These are phyloP conservation scores for Osmerus mordax DNA, from an alignment of 2,113 vertebrate species.

Conservation along the genomic window DNA sequence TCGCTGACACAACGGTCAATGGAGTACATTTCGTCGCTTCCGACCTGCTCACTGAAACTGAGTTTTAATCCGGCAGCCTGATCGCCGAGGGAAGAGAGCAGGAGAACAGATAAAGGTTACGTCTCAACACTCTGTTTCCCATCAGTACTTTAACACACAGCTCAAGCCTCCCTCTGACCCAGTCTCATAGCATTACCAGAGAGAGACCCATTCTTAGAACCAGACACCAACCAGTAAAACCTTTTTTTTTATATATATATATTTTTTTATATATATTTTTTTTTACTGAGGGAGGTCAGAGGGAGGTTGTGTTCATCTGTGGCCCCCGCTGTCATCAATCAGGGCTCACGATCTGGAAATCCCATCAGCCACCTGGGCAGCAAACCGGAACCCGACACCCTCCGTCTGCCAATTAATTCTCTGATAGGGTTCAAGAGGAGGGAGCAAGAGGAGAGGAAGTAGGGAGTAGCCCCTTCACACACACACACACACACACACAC, in stretches of 20 bases:
- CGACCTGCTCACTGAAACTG: no score
- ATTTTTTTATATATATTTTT: no score
- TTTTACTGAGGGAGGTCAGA: not conserved
- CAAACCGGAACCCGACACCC: conserved; percentile 57
- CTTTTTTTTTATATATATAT: not conserved
- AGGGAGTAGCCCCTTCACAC: conserved; percentile 9
- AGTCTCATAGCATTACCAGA: conserved; percentile 58
- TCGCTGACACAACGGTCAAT: conserved; percentile 34
- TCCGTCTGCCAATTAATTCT: conserved; percentile 63
- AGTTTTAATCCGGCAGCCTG: no score
- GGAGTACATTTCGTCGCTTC: not conserved
- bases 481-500: not conserved
- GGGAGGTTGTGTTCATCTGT: conserved; percentile 49
- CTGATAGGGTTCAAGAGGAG: conserved; percentile 58
- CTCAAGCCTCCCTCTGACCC: conserved; percentile 43
- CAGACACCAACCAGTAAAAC: conserved; percentile 30
- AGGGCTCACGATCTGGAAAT: conserved; percentile 67
- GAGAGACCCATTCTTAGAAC: conserved; percentile 24
- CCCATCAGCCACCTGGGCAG: conserved; percentile 72
- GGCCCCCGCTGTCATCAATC: conserved; percentile 68
- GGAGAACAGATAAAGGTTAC: conserved; percentile 21
- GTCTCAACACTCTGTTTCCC: conserved; percentile 44
- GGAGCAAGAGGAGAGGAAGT: conserved; percentile 6
- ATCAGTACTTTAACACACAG: conserved; percentile 34
- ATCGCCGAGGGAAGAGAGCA: no score